Evolutionary conservation across 2,888 invertebrate genomes (phyloP).

Genomic region (Agrochola circellaris): DNA sequence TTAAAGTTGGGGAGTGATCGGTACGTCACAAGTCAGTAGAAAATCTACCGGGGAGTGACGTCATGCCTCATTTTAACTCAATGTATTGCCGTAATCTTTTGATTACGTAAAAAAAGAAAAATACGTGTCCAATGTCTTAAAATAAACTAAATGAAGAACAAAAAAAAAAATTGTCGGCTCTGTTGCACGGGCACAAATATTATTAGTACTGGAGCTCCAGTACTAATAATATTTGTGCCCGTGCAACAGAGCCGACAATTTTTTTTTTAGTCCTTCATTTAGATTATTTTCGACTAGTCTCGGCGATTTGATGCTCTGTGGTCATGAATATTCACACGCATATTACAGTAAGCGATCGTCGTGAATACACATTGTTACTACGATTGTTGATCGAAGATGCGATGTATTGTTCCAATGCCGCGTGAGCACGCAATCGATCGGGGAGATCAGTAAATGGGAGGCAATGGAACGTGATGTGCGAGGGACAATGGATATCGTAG

Average conservation of each 20-base stretch:
- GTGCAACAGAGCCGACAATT: too few relatives aligned
- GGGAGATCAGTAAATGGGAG: slow-evolving; percentile 27
- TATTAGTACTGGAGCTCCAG: not conserved
- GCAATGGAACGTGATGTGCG: slow-evolving; percentile 25
- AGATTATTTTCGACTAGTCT: not conserved
- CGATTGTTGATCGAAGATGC: slow-evolving; percentile 51
- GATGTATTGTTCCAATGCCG: slow-evolving; percentile 39
- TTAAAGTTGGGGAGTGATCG: too few relatives aligned
- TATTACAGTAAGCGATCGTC: slow-evolving; percentile 52
- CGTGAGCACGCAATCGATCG: slow-evolving; percentile 36
- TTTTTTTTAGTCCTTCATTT: too few relatives aligned
- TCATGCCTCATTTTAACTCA: too few relatives aligned
- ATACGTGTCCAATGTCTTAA: too few relatives aligned
- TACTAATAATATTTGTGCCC: not conserved
- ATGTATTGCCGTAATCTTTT: too few relatives aligned
- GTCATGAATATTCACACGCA: slow-evolving; percentile 62
- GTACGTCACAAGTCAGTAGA: too few relatives aligned
- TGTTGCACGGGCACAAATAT: not conserved
- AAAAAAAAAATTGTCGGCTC: too few relatives aligned
- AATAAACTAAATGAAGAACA: too few relatives aligned
- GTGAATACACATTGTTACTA: slow-evolving; percentile 34
- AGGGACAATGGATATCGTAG: slow-evolving; percentile 12
- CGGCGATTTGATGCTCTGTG: not conserved
- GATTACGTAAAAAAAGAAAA: too few relatives aligned
- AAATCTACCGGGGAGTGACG: too few relatives aligned